Conservation (phyloP, 2,797 vertebrate species). For the Benthosema pterotum region DNA sequence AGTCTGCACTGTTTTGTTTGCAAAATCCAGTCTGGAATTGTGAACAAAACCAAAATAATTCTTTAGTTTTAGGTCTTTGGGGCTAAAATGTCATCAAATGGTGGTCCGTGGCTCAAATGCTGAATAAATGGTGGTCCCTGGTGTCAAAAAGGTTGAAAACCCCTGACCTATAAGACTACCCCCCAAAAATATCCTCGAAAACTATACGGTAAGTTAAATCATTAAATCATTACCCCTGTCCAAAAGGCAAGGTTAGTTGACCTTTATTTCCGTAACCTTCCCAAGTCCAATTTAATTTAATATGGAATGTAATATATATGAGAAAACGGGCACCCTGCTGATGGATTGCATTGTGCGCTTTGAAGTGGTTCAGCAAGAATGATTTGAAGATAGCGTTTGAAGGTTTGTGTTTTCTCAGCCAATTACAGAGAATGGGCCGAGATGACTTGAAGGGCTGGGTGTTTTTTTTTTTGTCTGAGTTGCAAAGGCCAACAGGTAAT, state of each 20-base stretch:
- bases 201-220: constrained; percentile 36
- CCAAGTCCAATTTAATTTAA: constrained; percentile 23
- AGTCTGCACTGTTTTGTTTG: no score
- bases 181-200: no score
- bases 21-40: no score
- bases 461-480: constrained; percentile 42
- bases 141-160: no score
- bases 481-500: constrained; percentile 64
- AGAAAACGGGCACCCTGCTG: constrained; percentile 43
- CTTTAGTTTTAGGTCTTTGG: no score
- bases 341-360: constrained; percentile 26
- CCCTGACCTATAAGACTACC: no score
- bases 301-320: constrained; percentile 23
- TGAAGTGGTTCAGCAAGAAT: constrained; percentile 36
- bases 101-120: no score
- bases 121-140: no score
- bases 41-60: no score
- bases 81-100: no score
- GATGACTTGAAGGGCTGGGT: constrained; percentile 62
- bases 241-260: constrained; percentile 26
- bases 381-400: constrained; percentile 37
- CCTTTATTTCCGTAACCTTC: constrained; percentile 29
- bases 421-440: constrained; percentile 58
- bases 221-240: constrained; percentile 5
- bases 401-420: constrained; percentile 47